These are phyloP conservation scores for Agonum fuliginosum DNA, from an alignment of 2,888 invertebrate genomes.

Conservation along the genomic window DNA sequence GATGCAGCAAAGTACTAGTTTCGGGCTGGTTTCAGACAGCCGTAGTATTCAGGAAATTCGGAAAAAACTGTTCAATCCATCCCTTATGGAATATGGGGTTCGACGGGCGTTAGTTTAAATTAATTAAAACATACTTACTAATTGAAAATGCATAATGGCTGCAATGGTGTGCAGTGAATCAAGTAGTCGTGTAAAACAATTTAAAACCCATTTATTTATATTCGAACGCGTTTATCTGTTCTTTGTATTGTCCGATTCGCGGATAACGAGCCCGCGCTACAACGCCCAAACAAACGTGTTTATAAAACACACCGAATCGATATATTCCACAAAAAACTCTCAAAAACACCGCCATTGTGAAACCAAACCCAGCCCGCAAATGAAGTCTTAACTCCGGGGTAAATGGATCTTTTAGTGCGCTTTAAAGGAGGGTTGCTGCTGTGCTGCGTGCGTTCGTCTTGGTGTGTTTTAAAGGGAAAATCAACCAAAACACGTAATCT, in stretches of 20 bases:
- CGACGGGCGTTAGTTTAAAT: too few relatives aligned
- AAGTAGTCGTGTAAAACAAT: constrained; percentile 27
- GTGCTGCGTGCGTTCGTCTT: background rate
- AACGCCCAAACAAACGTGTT: constrained; percentile 47
- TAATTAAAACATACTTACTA: constrained; percentile 16
- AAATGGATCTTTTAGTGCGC: constrained; percentile 70
- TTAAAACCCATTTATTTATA: constrained; percentile 44
- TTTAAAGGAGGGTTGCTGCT: constrained; percentile 65
- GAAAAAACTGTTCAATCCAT: too few relatives aligned
- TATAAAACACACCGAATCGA: constrained; percentile 50
- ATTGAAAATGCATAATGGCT: constrained; percentile 26
- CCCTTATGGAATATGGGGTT: too few relatives aligned
- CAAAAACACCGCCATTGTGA: constrained; percentile 43
- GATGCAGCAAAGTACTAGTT: too few relatives aligned
- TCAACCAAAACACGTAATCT: constrained; percentile 50
- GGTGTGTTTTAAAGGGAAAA: constrained; percentile 54
- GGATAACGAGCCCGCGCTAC: constrained; percentile 32
- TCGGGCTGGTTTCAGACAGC: too few relatives aligned
- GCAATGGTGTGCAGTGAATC: constrained; percentile 21
- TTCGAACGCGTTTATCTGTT: constrained; percentile 39
- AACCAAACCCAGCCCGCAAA: constrained; percentile 62
- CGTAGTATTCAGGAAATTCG: too few relatives aligned
- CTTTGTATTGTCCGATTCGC: constrained; percentile 33
- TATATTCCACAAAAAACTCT: constrained; percentile 45
- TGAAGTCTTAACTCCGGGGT: constrained; percentile 70